Conservation (phyloP, 2,888 invertebrate genomes). For the Stratiomys singularior region DNA sequence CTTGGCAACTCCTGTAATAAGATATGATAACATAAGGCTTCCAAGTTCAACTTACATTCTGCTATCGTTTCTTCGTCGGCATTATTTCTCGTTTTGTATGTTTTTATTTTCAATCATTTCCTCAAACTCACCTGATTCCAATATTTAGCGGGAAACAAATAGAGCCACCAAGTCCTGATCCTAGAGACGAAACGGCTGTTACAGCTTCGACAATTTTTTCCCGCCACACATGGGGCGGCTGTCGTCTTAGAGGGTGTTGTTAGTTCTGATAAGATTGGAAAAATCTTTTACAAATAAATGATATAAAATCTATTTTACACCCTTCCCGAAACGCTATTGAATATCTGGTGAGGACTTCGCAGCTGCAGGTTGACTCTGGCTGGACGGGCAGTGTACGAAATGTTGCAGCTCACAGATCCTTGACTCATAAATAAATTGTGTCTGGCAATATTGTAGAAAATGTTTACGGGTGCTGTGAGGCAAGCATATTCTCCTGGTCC, state of each 20-base stretch:
- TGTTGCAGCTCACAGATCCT: neutral
- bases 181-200: too few species aligned
- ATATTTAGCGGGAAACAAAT: too few species aligned
- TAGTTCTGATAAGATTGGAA: slow-evolving; percentile 29
- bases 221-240: neutral
- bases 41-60: too few species aligned
- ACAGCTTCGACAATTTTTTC: too few species aligned
- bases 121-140: too few species aligned
- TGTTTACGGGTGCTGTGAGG: slow-evolving; percentile 26
- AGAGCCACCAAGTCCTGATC: too few species aligned
- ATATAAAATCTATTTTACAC: slow-evolving; percentile 43
- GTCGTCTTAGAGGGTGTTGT: neutral
- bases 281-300: slow-evolving; percentile 44
- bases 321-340: neutral
- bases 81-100: too few species aligned
- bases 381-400: neutral
- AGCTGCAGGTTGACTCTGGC: neutral
- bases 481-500: neutral
- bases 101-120: too few species aligned
- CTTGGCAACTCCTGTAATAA: too few species aligned
- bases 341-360: neutral
- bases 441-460: slow-evolving; percentile 25
- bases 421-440: slow-evolving; percentile 34
- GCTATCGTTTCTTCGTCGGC: too few species aligned
- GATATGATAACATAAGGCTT: too few species aligned